Evolutionary conservation across 2,888 invertebrate species (phyloP), one percentile per base, ranked within the genome.

Genomic region (Pristionchus arcanus): DNA sequence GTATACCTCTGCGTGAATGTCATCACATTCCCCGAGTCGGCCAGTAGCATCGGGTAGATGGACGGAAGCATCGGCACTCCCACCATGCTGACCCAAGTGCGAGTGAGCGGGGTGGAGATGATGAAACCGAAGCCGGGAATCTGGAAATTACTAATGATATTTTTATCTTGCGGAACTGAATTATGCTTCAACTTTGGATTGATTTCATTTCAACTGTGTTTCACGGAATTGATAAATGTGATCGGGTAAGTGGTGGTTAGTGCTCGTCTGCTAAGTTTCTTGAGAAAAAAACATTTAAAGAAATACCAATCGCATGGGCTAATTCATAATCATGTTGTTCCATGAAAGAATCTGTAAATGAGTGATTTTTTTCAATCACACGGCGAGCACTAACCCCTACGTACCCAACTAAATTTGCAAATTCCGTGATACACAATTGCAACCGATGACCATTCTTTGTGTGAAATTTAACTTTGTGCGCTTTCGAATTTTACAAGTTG

Each of bases 31-130:
- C 59, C 25, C n/a, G 31, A 15, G 16, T 85, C 84, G 5, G 21
- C 21, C 16, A 59, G 34, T 3, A 59, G 21, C 5, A 15, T 34
- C 1, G 84, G 84, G 25, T 21, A 59, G 59, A 85, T 85, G 21
- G 84, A 85, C 9, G 59, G 59, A 9, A 85, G 84, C 34, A 59
- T 85, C n/a, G 84, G 84, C 9, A 85, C 21, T 59, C 84, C 84
- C 19, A 85, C 34, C 31, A 59, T 25, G 13, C 21, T 34, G 21
- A 59, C 28, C 11, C 13, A 34, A 11, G 34, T 34, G 28, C 59
- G 59, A 21, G n/a, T 28, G 11, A 85, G 55, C n/a, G 84, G 84
- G 3, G 34, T 85, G 31, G 84, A 85, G 25, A 85, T 16, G 11
- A 85, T 25, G 21, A 34, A 59, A 4, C 84, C 84, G 34, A 31